phyloP scores from a whole-genome alignment of 1,140 invertebrate genomes.

The Oryctes rhinoceros region DNA sequence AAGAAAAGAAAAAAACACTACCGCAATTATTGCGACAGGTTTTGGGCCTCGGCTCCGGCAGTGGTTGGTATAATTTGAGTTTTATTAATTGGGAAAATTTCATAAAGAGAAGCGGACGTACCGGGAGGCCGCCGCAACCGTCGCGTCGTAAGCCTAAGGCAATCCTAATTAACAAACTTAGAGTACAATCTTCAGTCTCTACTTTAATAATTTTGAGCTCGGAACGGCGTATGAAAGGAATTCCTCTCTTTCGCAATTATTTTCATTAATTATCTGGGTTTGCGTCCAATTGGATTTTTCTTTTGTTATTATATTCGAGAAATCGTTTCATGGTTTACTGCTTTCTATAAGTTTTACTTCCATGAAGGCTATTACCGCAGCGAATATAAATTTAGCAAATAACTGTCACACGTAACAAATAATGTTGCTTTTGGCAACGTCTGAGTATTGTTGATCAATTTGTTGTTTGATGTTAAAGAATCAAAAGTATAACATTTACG shows the following conservation, averaged over 20 bases:
- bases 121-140: background rate
- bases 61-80: slow-evolving; percentile 25
- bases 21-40: slow-evolving; percentile 10
- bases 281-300: background rate
- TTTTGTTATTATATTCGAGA: background rate
- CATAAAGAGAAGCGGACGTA: background rate
- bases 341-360: background rate
- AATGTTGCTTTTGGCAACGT: no score
- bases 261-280: slow-evolving; percentile 25
- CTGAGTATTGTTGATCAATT: no score
- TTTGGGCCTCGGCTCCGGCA: background rate
- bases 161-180: slow-evolving; percentile 34
- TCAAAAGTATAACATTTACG: no score
- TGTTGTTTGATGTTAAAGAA: no score
- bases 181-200: slow-evolving; percentile 22
- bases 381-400: no score
- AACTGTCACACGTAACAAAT: no score
- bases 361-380: background rate
- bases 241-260: slow-evolving; percentile 22
- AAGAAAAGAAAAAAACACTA: background rate
- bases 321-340: background rate
- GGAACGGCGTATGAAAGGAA: slow-evolving; percentile 6
- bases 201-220: background rate
- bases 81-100: slow-evolving; percentile 34
- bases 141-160: slow-evolving; percentile 15